Base-by-base conservation (phyloP, 2,888 invertebrate species). In the Drosophila setosimentum region DNA sequence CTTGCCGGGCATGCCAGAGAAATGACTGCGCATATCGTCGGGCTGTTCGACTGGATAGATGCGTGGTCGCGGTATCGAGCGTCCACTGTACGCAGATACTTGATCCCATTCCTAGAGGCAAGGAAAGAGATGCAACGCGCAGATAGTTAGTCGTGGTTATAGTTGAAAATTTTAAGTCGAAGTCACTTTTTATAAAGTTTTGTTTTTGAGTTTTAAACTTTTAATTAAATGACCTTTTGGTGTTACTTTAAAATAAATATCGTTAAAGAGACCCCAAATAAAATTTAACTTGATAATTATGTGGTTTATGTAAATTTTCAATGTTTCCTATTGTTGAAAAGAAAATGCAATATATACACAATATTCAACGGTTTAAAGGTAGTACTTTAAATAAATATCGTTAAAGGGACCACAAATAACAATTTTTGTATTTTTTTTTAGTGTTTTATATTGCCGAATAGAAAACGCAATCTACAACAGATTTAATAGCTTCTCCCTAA, bases 41-140 rank as follows among this genome's bases (percentile, higher is more conserved):
- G 95, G 95, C 89, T 94, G 94, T 78, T 96, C 96, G 78, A 96
- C 94, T 29, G 96, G 95, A 93, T 97, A 98, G 92, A 98, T 97
- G 87, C 97, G 95, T 57, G 98, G 97, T 81, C 98, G 94, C 76
- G 97, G 97, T 93, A 97, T 97, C 90, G 97, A 98, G 91, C 98
- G 95, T 80, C 97, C 96, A 93, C 98, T 98, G 93, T 98, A 98
- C 60, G 97, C 97, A 49, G 98, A 98, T 75, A 98, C 96, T 92
- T 96, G 96, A 92, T 97, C 97, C 97, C 97, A 97, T 92, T 97
- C 97, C 94, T 95, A 74, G 16, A n/a, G 75, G 83, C 42, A 50
- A 63, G 45, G 61, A 67, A 11, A 3, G 16, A 10, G 10, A 13
- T 6, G 3, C 5, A 5, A 18, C 27, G 30, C 30, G 24, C 4